A percentile compares a stretch with the other conserved stretches of the same genome.
These are phyloP conservation scores for Acromyrmex echinatior DNA, from an alignment of 1,140 invertebrate species.

Conservation along the genomic window DNA sequence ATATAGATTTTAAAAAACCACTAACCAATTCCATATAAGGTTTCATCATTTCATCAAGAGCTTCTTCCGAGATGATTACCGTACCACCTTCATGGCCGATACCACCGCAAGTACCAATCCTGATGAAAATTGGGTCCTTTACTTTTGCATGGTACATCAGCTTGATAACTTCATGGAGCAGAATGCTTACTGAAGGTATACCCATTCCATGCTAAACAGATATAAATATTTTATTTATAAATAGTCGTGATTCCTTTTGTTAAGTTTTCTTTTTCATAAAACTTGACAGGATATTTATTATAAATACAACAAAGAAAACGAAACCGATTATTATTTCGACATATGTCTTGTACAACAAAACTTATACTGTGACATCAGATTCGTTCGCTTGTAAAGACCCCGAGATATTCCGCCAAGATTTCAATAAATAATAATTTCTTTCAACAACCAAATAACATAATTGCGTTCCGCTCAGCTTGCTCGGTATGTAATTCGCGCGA, in stretches of 20 bases:
- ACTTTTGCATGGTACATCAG: conserved; percentile 96
- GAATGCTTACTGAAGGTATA: conserved; percentile 95
- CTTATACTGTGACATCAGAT: no score
- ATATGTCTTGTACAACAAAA: not conserved
- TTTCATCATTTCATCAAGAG: conserved; percentile 93
- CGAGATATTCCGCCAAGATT: not conserved
- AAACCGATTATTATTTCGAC: not conserved
- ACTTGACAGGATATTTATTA: not conserved
- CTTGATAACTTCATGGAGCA: conserved; percentile 97
- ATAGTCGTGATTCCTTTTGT: not conserved
- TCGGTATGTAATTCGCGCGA: conserved; percentile 14
- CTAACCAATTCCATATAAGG: conserved; percentile 90
- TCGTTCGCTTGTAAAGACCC: not conserved
- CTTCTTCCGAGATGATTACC: conserved; percentile 95
- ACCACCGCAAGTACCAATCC: conserved; percentile 97
- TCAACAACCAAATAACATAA: not conserved
- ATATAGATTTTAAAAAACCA: conserved; percentile 33
- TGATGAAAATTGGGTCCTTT: conserved; percentile 95
- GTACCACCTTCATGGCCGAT: conserved; percentile 95
- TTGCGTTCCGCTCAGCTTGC: not conserved
- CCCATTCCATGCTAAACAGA: conserved; percentile 96
- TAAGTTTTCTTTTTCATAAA: not conserved
- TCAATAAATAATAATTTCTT: conserved; percentile 29
- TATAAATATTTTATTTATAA: not conserved
- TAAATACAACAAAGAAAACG: not conserved